Base-by-base conservation (phyloP, 2,888 invertebrate genomes). In the Microplitis manilae region DNA sequence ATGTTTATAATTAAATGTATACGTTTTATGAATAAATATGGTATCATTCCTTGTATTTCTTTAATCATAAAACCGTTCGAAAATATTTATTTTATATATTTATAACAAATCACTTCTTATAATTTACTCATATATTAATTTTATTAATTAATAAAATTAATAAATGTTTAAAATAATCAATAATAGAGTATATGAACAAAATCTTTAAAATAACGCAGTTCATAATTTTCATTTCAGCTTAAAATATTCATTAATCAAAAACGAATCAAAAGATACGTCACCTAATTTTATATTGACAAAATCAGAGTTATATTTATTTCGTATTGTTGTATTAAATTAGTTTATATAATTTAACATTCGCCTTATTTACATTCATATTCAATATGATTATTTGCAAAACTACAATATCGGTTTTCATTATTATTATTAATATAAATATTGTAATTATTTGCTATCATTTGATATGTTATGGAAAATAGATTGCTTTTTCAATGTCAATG, bases 381-480 rank as follows among this genome's bases (percentile, higher is more conserved):
- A 20, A 70, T 70, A 13, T 5, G 20, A 17, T 60, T 13, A 6
- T 39, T 41, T 41, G 68, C 41, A 65, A 38, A 74, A 41, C 30
- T 75, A 70, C 59, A 30, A 70, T 70, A 41, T 50, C 50, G 4
- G 13, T 13, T 50, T 30, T 50, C 13, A 50, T 50, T 2, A 50
- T 50, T 5, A 50, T 50, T 50, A 50, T 50, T 50, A 30, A 30
- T 30, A 30, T 30, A 30, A 30, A 30, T 30, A 30, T 50, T 50
- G 5, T 13, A 13, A 8, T 50, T 50, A 50, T 13, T 50, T 50
- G 13, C 13, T 40, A 68, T 59, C 39, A 59, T 75, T 75, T 80
- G 81, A 80, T 81, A 80, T 81, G 81, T 79, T n/a, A 72, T 72
- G 77, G 73, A 69, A 74, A 78, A 73, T 79, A 73, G 73, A 78